These are phyloP conservation scores for Schizaphis graminum DNA, from an alignment of 2,888 invertebrate species.

Conservation along the genomic window DNA sequence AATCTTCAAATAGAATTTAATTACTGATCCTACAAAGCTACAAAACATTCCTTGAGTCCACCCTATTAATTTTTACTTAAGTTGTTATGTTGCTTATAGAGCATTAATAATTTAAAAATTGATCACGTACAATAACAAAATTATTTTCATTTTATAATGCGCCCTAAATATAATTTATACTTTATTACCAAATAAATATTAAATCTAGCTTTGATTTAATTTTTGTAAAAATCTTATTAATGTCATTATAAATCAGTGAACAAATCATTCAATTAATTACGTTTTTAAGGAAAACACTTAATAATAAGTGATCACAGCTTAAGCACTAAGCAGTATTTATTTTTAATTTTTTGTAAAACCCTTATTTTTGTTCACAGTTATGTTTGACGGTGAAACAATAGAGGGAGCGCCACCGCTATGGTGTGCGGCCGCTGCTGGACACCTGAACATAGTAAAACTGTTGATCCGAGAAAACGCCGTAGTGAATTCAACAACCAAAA, in stretches of 20 bases:
- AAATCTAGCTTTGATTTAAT: neutral
- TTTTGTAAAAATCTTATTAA: neutral
- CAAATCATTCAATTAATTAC: neutral
- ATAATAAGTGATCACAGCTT: neutral
- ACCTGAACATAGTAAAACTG: slow-evolving; percentile 86
- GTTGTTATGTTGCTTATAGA: neutral
- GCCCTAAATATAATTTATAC: neutral
- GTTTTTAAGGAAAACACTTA: neutral
- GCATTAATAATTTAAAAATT: neutral
- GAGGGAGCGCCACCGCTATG: slow-evolving; percentile 96
- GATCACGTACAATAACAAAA: too few relatives aligned
- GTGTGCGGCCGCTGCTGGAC: slow-evolving; percentile 98
- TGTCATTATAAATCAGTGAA: neutral
- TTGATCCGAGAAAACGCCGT: slow-evolving; percentile 88
- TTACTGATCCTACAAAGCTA: neutral
- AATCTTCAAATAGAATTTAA: neutral
- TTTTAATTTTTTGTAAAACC: neutral
- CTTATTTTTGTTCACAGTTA: slow-evolving; percentile 76
- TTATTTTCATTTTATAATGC: neutral
- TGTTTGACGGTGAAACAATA: slow-evolving; percentile 97
- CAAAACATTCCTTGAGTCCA: neutral
- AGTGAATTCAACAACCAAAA: slow-evolving; percentile 94
- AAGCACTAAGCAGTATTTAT: neutral
- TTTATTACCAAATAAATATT: neutral
- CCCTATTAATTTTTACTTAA: neutral